Evolutionary conservation across 2,113 vertebrate species (phyloP).

Genomic region (Clarias macrocephalus): DNA sequence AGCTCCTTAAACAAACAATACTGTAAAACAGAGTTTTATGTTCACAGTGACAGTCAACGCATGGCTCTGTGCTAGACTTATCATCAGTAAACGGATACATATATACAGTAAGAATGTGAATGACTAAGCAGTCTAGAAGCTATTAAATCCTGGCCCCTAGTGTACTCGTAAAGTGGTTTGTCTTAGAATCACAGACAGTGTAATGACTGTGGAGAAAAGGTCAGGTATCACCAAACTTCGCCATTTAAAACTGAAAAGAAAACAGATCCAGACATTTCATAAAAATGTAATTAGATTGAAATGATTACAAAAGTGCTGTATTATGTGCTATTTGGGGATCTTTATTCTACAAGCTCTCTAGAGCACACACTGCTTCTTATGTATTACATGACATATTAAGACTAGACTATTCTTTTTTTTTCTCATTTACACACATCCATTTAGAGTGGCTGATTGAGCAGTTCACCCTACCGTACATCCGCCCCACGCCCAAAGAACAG

Average conservation of each 20-base stretch:
- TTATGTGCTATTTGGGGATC: background rate
- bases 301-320: background rate
- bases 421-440: slow-evolving; percentile 10
- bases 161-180: slow-evolving; percentile 13
- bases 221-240: slow-evolving; percentile 19
- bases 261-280: background rate
- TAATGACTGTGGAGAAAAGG: background rate
- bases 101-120: slow-evolving; percentile 20
- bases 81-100: slow-evolving; percentile 11
- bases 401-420: background rate
- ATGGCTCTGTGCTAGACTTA: slow-evolving; percentile 18
- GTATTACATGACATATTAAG: slow-evolving; percentile 27
- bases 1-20: too few species aligned
- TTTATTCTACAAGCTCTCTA: slow-evolving; percentile 15
- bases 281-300: background rate
- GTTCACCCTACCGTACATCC: slow-evolving; percentile 33
- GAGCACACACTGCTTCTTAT: slow-evolving; percentile 7
- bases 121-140: slow-evolving; percentile 45
- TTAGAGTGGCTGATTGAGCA: slow-evolving; percentile 31
- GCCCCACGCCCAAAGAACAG: background rate
- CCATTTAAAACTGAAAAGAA: slow-evolving; percentile 17
- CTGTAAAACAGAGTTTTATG: background rate
- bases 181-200: background rate
- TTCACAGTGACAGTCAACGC: slow-evolving; percentile 9
- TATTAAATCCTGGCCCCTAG: slow-evolving; percentile 29